Percentiles rank a stretch among this genome's conserved stretches.
phyloP scores from a whole-genome alignment of 2,888 invertebrate genomes.

The Lobophora halterata region DNA sequence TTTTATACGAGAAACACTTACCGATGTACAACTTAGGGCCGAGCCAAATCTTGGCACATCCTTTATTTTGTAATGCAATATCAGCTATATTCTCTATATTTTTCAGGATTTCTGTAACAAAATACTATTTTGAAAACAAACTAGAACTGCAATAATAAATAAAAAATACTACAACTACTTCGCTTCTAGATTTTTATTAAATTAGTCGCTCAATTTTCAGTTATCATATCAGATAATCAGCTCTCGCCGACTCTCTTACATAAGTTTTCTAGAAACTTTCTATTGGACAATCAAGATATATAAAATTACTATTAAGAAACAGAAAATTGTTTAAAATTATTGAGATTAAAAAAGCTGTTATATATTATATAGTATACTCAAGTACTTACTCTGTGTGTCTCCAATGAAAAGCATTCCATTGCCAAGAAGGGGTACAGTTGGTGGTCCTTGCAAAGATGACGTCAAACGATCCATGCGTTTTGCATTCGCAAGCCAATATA shows the following conservation, averaged over 20 bases:
- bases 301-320: too few species aligned
- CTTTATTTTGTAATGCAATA: constrained; percentile 46
- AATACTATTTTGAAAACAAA: too few species aligned
- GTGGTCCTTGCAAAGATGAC: constrained; percentile 44
- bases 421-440: constrained; percentile 55
- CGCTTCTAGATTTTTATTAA: too few species aligned
- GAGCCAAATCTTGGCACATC: constrained; percentile 61
- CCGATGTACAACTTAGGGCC: constrained; percentile 66
- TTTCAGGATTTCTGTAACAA: constrained; percentile 56
- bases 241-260: too few species aligned
- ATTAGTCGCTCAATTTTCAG: too few species aligned
- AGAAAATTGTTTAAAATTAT: too few species aligned
- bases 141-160: too few species aligned
- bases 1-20: constrained; percentile 39
- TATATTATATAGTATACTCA: neutral
- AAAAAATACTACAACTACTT: too few species aligned
- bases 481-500: constrained; percentile 40
- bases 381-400: constrained; percentile 54
- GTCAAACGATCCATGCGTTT: constrained; percentile 50
- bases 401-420: constrained; percentile 61
- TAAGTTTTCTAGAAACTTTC: too few species aligned
- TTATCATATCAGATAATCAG: too few species aligned
- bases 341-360: neutral
- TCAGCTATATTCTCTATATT: constrained; percentile 52
- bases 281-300: too few species aligned